Base-by-base conservation (phyloP, 1,140 invertebrate genomes). In the Lordiphosa collinella region DNA sequence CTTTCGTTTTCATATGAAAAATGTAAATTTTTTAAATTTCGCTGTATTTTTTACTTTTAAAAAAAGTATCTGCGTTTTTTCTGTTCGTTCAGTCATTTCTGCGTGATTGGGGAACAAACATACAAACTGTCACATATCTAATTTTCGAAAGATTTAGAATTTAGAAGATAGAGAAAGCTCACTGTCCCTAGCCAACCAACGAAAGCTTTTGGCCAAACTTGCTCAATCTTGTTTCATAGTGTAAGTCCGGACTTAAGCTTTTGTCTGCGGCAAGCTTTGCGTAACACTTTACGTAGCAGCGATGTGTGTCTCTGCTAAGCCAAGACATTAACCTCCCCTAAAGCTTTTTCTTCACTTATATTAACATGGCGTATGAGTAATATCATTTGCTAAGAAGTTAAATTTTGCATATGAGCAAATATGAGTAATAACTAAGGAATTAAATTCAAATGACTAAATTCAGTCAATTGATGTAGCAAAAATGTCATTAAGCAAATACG, bases 351-450 rank as follows among this genome's bases (percentile, higher is more conserved):
- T 4, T 5, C 1, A 2, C 7, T 51, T 52, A 57, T 60, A 60
- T 41, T 6, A 63, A 11, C 16, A 2, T 14, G 50, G 63, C 62
- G 63, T 67, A 67, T 67, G 63, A 58, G 53, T 58, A 58, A 66
- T 65, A 44, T 52, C 32, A 49, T 22, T 14, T 31, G 49, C 56
- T n/a, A 3, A n/a, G 0, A 32, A 29, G 52, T 9, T 5, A 7
- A 63, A 60, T 9, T 25, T 22, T 53, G 64, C 64, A 60, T n/a
- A n/a, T n/a, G n/a, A n/a, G n/a, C 2, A 18, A 18, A 18, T 64
- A 62, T 68, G 59, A 60, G 50, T 65, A 66, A 70, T 43, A 48
- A 32, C 41, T 16, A 14, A 11, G 12, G 43, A 31, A 50, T 59
- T 34, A 31, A 31, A 46, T 41, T 40, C 4, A 64, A 58, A 40